Evolutionary conservation across 1,140 invertebrate genomes (phyloP).

Genomic region (Macrosteles quadrilineatus): DNA sequence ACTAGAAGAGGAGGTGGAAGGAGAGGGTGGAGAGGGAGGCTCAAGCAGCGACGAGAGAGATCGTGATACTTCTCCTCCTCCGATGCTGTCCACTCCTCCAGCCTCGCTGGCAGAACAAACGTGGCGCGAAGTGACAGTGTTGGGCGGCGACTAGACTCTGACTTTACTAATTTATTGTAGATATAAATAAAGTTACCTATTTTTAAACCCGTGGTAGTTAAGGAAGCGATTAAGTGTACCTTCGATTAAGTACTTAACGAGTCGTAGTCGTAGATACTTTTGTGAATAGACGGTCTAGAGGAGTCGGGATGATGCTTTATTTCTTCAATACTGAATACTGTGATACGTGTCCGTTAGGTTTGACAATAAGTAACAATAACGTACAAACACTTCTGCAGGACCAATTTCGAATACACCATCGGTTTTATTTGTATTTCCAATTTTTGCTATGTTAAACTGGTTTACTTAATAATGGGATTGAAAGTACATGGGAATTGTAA

Average conservation of each 20-base stretch:
- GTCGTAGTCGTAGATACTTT: slow-evolving; percentile 9
- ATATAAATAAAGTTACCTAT: slow-evolving; percentile 22
- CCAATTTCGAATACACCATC: too few species aligned
- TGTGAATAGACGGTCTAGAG: background rate
- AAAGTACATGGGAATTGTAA: too few species aligned
- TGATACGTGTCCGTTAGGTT: background rate
- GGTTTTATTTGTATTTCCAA: too few species aligned
- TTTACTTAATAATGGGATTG: too few species aligned
- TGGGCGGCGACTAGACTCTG: slow-evolving; percentile 50
- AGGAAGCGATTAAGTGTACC: slow-evolving; percentile 16
- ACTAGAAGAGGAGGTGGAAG: slow-evolving; percentile 39
- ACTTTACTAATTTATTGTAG: slow-evolving; percentile 15
- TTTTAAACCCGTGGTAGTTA: slow-evolving; percentile 19
- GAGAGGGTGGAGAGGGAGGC: background rate
- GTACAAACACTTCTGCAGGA: slow-evolving; percentile 16
- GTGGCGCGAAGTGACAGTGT: slow-evolving; percentile 55
- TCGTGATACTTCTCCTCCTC: background rate
- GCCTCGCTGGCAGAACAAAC: slow-evolving; percentile 13
- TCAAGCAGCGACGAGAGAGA: slow-evolving; percentile 36
- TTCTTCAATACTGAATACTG: slow-evolving; percentile 24
- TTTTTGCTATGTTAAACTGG: too few species aligned
- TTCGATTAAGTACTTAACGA: slow-evolving; percentile 17
- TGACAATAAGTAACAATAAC: slow-evolving; percentile 18
- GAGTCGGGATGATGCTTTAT: slow-evolving; percentile 11
- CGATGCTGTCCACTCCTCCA: slow-evolving; percentile 18